Evolutionary conservation across 2,888 invertebrate genomes (phyloP), one percentile per base, ranked within the genome.

Genomic region (Dasypolia templi): DNA sequence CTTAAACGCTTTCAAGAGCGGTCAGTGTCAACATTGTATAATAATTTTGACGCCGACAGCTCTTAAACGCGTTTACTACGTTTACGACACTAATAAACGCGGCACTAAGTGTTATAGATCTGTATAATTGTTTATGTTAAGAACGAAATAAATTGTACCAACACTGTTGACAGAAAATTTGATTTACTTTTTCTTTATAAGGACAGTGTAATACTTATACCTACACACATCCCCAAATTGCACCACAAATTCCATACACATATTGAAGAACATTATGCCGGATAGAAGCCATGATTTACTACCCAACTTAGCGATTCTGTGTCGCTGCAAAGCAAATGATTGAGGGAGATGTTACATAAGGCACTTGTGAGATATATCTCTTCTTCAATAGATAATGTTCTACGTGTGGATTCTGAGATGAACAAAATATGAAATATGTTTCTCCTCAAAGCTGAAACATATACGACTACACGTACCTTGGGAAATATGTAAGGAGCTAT

Each of bases 251-350:
- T 32, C 32, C 6, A 53, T 58, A 59, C 29, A 44, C 12, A 49
- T 72, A 77, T 22, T 58, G 39, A 44, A n/a, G 61, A 44, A 70
- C 77, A 73, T 64, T 59, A 65, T 63, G 51, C 62, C 76, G 81
- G 53, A 83, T 76, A 58, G 74, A 71, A 51, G 39, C 68, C 19
- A 69, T 84, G 78, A 86, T 83, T 83, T 78, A 81, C 76, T 61
- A 61, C 63, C 53, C 4, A 70, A 73, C 74, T 81, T 83, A 85
- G 73, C 77, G 81, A 81, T 86, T 72, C 73, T 56, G 51, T 70
- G 71, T 73, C 74, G 67, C 53, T 59, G 59, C 72, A 77, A 75
- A 77, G 81, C 72, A 75, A 73, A 76, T 86, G 76, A 85, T 83
- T 72, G 81, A 86, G 81, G 53, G 70, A 69, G 53, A 77, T 59